Conservation (phyloP, 1,140 invertebrate genomes). For the Drosophila grimshawi region DNA sequence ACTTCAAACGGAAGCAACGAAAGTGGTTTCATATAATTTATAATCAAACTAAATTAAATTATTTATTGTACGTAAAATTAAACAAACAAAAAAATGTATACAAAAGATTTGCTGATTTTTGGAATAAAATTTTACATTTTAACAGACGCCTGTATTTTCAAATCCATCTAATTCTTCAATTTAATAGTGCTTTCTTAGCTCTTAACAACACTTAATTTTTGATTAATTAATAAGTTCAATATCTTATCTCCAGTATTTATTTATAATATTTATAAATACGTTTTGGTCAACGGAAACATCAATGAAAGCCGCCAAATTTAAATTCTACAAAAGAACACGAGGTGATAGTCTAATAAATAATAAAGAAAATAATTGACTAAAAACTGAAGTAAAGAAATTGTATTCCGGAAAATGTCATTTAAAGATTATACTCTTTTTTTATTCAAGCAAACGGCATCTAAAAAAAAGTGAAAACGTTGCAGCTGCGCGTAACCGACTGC, state of each 20-base stretch:
- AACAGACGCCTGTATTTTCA: slow-evolving; percentile 7
- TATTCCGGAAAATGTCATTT: too few species aligned
- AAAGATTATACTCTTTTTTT: too few species aligned
- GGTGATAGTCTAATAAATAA: too few species aligned
- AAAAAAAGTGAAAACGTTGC: too few species aligned
- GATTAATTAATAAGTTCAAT: not conserved
- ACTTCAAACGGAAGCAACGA: slow-evolving; percentile 21
- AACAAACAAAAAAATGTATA: slow-evolving; percentile 46
- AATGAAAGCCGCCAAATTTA: too few species aligned
- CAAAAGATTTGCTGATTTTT: slow-evolving; percentile 62
- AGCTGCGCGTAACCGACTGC: too few species aligned
- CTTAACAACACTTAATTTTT: not conserved
- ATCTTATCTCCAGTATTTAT: not conserved
- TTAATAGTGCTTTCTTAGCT: not conserved
- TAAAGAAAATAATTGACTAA: too few species aligned
- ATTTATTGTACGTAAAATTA: slow-evolving; percentile 39
- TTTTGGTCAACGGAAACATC: too few species aligned
- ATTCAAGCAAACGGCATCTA: too few species aligned
- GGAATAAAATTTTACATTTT: slow-evolving; percentile 73
- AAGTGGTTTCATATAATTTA: slow-evolving; percentile 66
- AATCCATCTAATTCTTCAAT: not conserved
- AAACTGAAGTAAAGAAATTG: too few species aligned
- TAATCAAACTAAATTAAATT: slow-evolving; percentile 25
- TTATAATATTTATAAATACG: too few species aligned
- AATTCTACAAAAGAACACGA: too few species aligned